Base-by-base conservation (phyloP, 2,888 invertebrate species). In the Cantharis flavilabris region DNA sequence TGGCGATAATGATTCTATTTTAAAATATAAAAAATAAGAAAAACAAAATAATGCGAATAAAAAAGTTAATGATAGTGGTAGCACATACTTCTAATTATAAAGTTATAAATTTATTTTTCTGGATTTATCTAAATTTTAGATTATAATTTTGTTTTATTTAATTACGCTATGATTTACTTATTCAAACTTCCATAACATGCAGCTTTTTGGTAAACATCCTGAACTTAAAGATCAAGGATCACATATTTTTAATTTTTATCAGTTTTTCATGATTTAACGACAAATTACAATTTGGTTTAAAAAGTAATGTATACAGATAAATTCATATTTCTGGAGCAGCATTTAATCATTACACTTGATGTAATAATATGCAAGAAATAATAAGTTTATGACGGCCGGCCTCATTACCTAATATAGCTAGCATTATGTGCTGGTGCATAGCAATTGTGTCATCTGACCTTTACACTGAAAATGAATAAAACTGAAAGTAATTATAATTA, bases 321-420 rank as follows among this genome's bases (percentile, higher is more conserved):
- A 13, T 33, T 33, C 13, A 13, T 5, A 33, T 33, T 33, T 33
- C 13, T 33, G 33, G 9, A 33, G 33, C 5, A 4, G 13, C n/a
- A 33, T 33, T 33, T 33, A 33, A 16, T 33, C 13, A 33, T 33
- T 13, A 33, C 11, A 13, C 33, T 33, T 11, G 11, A 13, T 33
- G 33, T 11, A 33, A 33, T 33, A 33, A 33, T 33, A 33, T 33
- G 30, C 30, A 30, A 30, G 30, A 10, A 33, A 33, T 33, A 33
- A 33, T 33, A 33, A 33, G 33, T 33, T 79, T 76, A 71, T 72
- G 69, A 76, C 80, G 81, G 80, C 82, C 80, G 82, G 80, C 82
- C 83, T 78, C 80, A 81, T 83, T 83, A 82, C 83, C 82, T 79
- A 81, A 83, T 80, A 82, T 80, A 81, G 83, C 30, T 67, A 76